These are phyloP conservation scores for Onthophagus sagittarius DNA, from an alignment of 2,888 invertebrate genomes.

Conservation along the genomic window DNA sequence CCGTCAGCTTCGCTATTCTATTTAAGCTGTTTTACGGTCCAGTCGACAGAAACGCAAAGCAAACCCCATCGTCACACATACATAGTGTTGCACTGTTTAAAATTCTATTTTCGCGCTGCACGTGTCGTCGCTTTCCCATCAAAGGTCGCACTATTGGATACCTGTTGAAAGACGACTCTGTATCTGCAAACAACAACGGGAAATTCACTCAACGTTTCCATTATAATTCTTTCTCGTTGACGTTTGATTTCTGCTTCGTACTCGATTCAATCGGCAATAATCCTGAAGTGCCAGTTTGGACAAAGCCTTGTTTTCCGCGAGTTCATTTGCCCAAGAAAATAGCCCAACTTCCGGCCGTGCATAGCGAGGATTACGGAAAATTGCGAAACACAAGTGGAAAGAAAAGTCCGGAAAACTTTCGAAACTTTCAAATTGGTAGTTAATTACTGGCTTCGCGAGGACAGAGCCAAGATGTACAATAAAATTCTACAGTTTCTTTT, in stretches of 20 bases:
- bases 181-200: not conserved
- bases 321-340: not conserved
- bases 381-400: not conserved
- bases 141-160: not conserved
- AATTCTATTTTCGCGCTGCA: conserved; percentile 3
- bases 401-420: not conserved
- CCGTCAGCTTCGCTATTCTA: conserved; percentile 6
- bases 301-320: not conserved
- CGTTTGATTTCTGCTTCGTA: not conserved
- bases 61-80: conserved; percentile 5
- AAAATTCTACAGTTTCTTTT: not conserved
- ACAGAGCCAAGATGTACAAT: not conserved
- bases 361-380: not conserved
- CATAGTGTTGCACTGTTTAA: conserved; percentile 5
- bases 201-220: too few species aligned
- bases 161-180: not conserved
- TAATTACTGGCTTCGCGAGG: not conserved
- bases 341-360: not conserved
- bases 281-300: not conserved
- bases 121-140: not conserved
- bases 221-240: too few species aligned
- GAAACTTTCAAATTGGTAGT: not conserved
- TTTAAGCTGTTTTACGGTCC: conserved; percentile 2
- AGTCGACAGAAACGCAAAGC: not conserved
- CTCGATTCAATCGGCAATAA: not conserved